Evolutionary conservation across 2,113 vertebrate genomes (phyloP), one percentile per base, ranked within the genome.

Genomic region (Paracyprichromis sp.): DNA sequence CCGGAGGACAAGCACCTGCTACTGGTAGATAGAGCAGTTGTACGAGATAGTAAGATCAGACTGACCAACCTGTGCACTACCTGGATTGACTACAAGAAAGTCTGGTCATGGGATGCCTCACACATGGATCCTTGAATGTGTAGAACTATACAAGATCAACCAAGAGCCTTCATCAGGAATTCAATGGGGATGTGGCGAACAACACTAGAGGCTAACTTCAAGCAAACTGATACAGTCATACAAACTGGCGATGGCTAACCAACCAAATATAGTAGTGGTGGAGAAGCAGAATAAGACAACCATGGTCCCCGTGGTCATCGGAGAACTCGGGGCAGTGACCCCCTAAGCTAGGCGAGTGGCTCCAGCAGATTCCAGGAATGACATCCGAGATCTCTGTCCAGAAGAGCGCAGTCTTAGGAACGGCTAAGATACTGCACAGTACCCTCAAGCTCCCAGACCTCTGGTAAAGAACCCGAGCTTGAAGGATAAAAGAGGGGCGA

Each of bases 401-500:
- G 57, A 0, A 61, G 26, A 61, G 14, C 0, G 0, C 2, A 61
- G 57, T 34, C 57, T 17, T 34, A 61, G 57, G 57, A 61, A 34
- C 2, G 0, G 16, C 57, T 34, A 61, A 61, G 57, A 34, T 34
- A 34, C 57, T 7, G 8, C 57, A 17, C 57, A 34, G 16, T 0
- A 3, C 16, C 29, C 59, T 34, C 4, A 63, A 63, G 16, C 29
- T 34, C 0, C 59, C 59, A 63, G 59, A 0, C 0, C 59, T 63
- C 59, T 63, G 59, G 29, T 0, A 19, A 0, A 61, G 57, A 0
- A 61, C 29, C 8, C 1, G 5, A 61, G 0, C 59, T 63, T 63
- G 59, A 63, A 19, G 16, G 29, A 63, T 63, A 63, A 63, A 7
- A 34, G 29, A 63, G 29, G 59, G 0, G 59, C 5, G 0, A 63